A percentile compares a stretch with the other conserved stretches of the same genome.
phyloP scores from a whole-genome alignment of 2,888 invertebrate species.

The Chromoteleia sp. region DNA sequence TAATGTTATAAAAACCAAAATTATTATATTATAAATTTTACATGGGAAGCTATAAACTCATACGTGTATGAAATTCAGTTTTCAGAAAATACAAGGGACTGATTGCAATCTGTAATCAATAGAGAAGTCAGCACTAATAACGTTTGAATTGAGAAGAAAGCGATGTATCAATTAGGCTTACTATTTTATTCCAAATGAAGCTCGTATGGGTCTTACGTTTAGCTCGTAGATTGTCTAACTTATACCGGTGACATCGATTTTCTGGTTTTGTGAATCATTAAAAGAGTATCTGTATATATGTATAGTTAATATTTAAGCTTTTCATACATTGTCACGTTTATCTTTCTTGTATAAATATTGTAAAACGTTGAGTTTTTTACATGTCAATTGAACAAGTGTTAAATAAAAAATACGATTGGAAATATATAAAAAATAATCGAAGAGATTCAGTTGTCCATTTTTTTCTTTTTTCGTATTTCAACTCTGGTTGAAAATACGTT shows the following conservation, averaged over 20 bases:
- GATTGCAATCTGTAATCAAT: slow-evolving; percentile 35
- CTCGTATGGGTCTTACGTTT: slow-evolving; percentile 1
- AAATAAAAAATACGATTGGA: too few relatives aligned
- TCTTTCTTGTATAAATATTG: too few relatives aligned
- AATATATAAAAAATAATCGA: too few relatives aligned
- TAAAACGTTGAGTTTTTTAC: too few relatives aligned
- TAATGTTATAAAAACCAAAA: too few relatives aligned
- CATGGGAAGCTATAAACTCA: too few relatives aligned
- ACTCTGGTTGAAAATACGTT: too few relatives aligned
- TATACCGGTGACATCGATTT: slow-evolving; percentile 21
- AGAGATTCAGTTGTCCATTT: too few relatives aligned
- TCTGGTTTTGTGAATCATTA: slow-evolving; percentile 3
- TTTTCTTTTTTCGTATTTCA: too few relatives aligned
- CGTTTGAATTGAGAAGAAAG: slow-evolving; percentile 22
- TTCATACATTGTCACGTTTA: too few relatives aligned
- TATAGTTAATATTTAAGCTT: slow-evolving; percentile 38
- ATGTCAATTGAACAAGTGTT: too few relatives aligned
- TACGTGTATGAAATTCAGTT: slow-evolving; percentile 13
- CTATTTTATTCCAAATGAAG: slow-evolving; percentile 10
- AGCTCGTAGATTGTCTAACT: neutral
- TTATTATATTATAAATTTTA: too few relatives aligned
- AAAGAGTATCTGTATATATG: slow-evolving; percentile 39
- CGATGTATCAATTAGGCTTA: slow-evolving; percentile 33
- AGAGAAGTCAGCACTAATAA: slow-evolving; percentile 17
- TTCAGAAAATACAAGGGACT: slow-evolving; percentile 36